These are phyloP conservation scores for Plectrocnemia conspersa DNA, from an alignment of 1,140 invertebrate genomes.

Conservation along the genomic window DNA sequence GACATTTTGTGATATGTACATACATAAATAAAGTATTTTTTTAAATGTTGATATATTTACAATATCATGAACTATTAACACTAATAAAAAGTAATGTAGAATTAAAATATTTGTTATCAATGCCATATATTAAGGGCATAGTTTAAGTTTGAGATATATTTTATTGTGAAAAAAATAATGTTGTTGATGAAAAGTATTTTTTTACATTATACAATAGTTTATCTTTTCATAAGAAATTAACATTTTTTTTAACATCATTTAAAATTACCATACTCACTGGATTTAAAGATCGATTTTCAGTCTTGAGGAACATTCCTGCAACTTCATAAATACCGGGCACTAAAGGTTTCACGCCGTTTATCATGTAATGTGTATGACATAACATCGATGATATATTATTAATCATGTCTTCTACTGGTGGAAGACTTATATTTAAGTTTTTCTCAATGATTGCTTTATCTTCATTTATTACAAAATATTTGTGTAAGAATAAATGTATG, in stretches of 20 bases:
- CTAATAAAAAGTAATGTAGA: no score
- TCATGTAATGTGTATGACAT: constrained; percentile 53
- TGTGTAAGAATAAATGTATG: constrained; percentile 32
- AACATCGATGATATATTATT: constrained; percentile 48
- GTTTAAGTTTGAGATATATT: no score
- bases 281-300: constrained; percentile 47
- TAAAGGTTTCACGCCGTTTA: constrained; percentile 51
- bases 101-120: no score
- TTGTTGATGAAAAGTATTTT: no score
- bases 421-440: constrained; percentile 26
- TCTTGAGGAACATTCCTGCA: constrained; percentile 50
- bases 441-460: constrained; percentile 43
- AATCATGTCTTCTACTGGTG: constrained; percentile 42
- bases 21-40: no score
- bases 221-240: not conserved
- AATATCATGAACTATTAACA: no score
- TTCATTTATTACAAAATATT: constrained; percentile 41
- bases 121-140: no score
- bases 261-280: constrained; percentile 49
- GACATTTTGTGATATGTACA: no score
- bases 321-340: constrained; percentile 57
- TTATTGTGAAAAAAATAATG: no score
- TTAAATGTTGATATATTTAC: no score
- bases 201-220: no score
- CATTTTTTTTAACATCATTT: constrained; percentile 8